Percentiles rank a stretch among this genome's conserved stretches.
These are phyloP conservation scores for Thumatha senex DNA, from an alignment of 2,888 invertebrate species.

Conservation along the genomic window DNA sequence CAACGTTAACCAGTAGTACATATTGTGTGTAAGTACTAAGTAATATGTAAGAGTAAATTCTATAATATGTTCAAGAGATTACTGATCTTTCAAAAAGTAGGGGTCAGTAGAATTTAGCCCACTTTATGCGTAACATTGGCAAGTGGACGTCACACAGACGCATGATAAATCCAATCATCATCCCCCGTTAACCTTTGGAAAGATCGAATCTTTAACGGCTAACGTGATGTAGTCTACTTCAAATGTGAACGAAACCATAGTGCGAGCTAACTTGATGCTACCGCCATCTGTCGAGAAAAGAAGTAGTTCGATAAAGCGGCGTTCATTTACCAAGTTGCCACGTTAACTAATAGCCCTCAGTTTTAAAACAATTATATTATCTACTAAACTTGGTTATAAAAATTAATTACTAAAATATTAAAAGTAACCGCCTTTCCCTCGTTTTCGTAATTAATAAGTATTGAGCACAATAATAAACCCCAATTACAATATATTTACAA, in stretches of 20 bases:
- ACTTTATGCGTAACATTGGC: conserved; percentile 76
- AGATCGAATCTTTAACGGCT: conserved; percentile 49
- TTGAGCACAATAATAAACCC: conserved; percentile 4
- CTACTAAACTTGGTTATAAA: neutral
- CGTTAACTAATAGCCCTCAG: neutral
- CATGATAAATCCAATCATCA: conserved; percentile 74
- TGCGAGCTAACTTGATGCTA: conserved; percentile 45
- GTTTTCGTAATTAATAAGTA: conserved; percentile 4
- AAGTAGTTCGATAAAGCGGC: neutral
- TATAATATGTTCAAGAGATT: neutral
- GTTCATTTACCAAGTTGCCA: neutral
- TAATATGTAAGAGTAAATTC: too few relatives aligned
- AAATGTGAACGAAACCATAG: conserved; percentile 44
- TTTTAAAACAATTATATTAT: neutral
- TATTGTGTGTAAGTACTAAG: too few relatives aligned
- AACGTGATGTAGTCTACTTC: neutral
- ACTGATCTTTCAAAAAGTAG: conserved; percentile 58
- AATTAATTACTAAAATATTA: conserved; percentile 5
- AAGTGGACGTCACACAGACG: conserved; percentile 73
- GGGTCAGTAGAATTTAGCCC: conserved; percentile 75
- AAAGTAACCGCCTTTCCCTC: conserved; percentile 3
- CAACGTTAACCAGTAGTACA: too few relatives aligned
- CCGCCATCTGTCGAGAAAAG: conserved; percentile 52
- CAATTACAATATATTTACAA: conserved; percentile 5
- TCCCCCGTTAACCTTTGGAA: conserved; percentile 79